Evolutionary conservation across 2,888 invertebrate genomes (phyloP).

Genomic region (Leptopterna dolabrata): DNA sequence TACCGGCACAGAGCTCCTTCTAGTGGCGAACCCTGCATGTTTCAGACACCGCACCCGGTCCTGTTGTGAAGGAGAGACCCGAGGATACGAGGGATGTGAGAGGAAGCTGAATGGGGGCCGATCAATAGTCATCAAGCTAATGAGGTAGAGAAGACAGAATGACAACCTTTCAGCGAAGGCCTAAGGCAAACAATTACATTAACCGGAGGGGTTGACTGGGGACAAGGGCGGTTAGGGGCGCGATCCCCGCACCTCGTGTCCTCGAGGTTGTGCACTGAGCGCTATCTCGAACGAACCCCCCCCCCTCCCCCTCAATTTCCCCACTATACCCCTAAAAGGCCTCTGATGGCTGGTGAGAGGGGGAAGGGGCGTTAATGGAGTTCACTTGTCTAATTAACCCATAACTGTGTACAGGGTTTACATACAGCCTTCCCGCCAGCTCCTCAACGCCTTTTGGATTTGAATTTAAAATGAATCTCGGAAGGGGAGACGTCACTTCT

Average conservation of each 20-base stretch:
- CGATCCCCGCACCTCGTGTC: constrained; percentile 2
- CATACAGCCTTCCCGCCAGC: constrained; percentile 36
- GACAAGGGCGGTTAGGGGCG: neutral
- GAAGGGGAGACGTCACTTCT: neutral
- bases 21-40: too few relatives aligned
- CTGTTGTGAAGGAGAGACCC: too few relatives aligned
- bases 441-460: constrained; percentile 6
- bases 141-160: constrained; percentile 56
- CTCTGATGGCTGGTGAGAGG: neutral
- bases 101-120: neutral
- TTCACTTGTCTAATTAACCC: constrained; percentile 55
- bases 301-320: neutral
- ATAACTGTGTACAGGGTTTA: constrained; percentile 53
- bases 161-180: constrained; percentile 57
- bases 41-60: too few relatives aligned
- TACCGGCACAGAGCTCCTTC: too few relatives aligned
- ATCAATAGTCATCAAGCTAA: constrained; percentile 58
- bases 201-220: constrained; percentile 54
- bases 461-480: constrained; percentile 48
- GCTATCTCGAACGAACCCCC: neutral
- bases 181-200: constrained; percentile 58
- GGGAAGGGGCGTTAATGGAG: constrained; percentile 47
- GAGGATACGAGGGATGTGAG: neutral
- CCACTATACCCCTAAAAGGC: neutral
- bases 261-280: constrained; percentile 9